These are phyloP conservation scores for Sarcophaga peregrina DNA, from an alignment of 1,140 invertebrate species.

Conservation along the genomic window DNA sequence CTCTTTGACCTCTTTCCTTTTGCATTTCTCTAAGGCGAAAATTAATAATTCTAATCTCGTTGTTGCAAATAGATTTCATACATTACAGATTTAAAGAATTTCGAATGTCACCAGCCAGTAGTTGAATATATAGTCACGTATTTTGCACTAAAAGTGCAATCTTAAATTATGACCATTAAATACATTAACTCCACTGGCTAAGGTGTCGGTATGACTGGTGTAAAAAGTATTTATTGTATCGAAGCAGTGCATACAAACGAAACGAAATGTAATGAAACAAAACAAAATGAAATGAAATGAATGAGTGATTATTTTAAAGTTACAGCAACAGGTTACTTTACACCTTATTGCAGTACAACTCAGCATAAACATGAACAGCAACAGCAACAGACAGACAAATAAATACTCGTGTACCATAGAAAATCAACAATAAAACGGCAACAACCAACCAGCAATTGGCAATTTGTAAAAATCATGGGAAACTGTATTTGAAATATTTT, in stretches of 20 bases:
- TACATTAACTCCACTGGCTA: background rate
- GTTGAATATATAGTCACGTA: too few species aligned
- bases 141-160: too few species aligned
- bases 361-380: background rate
- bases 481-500: constrained; percentile 19
- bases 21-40: too few species aligned
- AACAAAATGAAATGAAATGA: background rate
- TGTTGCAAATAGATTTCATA: too few species aligned
- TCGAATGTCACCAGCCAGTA: too few species aligned
- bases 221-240: background rate
- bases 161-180: background rate
- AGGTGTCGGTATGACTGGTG: constrained; percentile 2
- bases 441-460: constrained; percentile 21
- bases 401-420: too few species aligned
- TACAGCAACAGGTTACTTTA: constrained; percentile 37
- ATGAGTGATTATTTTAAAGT: constrained; percentile 27
- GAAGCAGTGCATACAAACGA: too few species aligned
- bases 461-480: constrained; percentile 35
- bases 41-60: too few species aligned
- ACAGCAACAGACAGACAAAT: background rate
- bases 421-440: background rate
- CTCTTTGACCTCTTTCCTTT: too few species aligned
- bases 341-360: constrained; percentile 30
- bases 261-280: too few species aligned
- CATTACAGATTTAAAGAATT: too few species aligned